phyloP scores from a whole-genome alignment of 1,140 invertebrate genomes.

The Hypsibius dujardini region DNA sequence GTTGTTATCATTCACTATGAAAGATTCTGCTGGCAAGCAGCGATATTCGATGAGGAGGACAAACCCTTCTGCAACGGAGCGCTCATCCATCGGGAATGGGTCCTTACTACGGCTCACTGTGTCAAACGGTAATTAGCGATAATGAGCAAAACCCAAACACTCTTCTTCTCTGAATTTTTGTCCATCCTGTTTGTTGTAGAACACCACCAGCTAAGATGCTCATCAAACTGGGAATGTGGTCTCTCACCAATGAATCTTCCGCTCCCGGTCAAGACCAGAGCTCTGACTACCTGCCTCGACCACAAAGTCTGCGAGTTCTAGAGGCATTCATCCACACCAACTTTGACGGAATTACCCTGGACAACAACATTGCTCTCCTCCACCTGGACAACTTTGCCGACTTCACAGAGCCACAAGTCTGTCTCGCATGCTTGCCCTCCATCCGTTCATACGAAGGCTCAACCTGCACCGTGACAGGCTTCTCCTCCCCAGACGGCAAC shows the following conservation, averaged over 20 bases:
- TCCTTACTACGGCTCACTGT: constrained; percentile 36
- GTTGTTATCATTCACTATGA: too few species aligned
- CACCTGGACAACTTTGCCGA: not conserved
- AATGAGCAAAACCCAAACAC: not conserved
- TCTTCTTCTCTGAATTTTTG: not conserved
- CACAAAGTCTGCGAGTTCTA: not conserved
- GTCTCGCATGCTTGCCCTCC: not conserved
- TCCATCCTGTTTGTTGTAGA: not conserved
- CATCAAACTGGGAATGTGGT: not conserved
- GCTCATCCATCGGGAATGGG: constrained; percentile 32
- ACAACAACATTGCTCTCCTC: constrained; percentile 12
- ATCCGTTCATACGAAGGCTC: not conserved
- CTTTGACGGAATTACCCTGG: not conserved
- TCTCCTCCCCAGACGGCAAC: not conserved
- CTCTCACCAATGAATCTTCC: not conserved
- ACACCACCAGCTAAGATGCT: not conserved
- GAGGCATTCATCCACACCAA: constrained; percentile 13
- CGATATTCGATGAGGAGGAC: not conserved
- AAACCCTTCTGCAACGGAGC: constrained; percentile 33
- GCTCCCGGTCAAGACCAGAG: not conserved
- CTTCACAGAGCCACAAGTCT: constrained; percentile 6
- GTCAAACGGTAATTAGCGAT: constrained; percentile 3
- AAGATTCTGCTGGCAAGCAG: constrained; percentile 4
- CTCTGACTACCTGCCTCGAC: not conserved
- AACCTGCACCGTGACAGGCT: not conserved